Percentiles rank a stretch among this genome's conserved stretches.
phyloP scores from a whole-genome alignment of 1,140 invertebrate species.

The Trichonephila inaurata region DNA sequence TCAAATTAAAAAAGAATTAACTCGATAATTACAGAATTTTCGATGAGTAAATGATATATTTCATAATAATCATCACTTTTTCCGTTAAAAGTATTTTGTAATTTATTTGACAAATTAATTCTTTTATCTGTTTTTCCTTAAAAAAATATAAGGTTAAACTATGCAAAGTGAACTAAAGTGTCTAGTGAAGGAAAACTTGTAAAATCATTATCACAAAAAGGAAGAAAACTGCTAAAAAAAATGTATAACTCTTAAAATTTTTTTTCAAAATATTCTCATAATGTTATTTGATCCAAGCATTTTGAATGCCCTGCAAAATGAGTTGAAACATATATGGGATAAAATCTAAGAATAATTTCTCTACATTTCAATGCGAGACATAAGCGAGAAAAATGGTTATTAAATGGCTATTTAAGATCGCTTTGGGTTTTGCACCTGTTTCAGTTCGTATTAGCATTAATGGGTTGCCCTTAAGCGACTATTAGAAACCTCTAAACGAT shows the following conservation, averaged over 20 bases:
- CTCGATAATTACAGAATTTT: no score
- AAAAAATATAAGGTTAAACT: no score
- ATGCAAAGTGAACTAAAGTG: no score
- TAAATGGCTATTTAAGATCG: constrained; percentile 71
- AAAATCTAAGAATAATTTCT: constrained; percentile 35
- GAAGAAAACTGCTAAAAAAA: no score
- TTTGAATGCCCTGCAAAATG: background rate
- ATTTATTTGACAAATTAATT: no score
- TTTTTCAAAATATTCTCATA: background rate
- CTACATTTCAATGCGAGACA: background rate
- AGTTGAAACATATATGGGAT: background rate
- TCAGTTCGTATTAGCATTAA: constrained; percentile 65
- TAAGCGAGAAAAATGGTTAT: constrained; percentile 42
- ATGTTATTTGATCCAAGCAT: background rate
- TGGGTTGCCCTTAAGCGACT: constrained; percentile 44
- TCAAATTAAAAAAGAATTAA: no score
- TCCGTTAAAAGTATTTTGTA: no score
- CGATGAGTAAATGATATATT: no score
- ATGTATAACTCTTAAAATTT: background rate
- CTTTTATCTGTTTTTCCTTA: no score
- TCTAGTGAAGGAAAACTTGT: no score
- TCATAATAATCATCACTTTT: no score
- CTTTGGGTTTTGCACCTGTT: constrained; percentile 43
- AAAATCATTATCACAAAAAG: no score
- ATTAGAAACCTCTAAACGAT: constrained; percentile 51